Conservation (phyloP, 1,140 invertebrate genomes). For the Drosophila sechellia region DNA sequence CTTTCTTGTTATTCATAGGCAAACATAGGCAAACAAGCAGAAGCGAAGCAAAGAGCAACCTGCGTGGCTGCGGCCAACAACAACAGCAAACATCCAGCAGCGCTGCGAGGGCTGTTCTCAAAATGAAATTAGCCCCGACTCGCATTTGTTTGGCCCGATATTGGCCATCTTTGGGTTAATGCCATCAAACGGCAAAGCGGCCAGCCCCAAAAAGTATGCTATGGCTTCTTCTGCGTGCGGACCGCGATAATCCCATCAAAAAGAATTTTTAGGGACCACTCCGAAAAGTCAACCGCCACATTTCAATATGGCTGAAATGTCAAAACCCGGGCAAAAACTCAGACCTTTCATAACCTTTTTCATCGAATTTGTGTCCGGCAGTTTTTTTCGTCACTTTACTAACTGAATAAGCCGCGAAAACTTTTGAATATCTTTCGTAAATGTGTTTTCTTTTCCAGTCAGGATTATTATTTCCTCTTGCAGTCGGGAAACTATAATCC, state of each 20-base stretch:
- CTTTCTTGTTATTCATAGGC: constrained; percentile 57
- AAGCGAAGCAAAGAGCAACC: constrained; percentile 75
- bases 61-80: constrained; percentile 64
- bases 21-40: constrained; percentile 67
- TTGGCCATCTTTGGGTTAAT: constrained; percentile 42
- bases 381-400: background rate
- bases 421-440: background rate
- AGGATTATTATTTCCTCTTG: background rate
- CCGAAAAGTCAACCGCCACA: constrained; percentile 17
- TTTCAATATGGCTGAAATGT: constrained; percentile 12
- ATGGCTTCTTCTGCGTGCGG: constrained; percentile 11
- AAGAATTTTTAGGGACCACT: constrained; percentile 25
- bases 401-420: background rate
- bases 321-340: background rate
- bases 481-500: background rate
- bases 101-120: constrained; percentile 54
- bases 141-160: constrained; percentile 12
- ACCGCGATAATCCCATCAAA: constrained; percentile 35
- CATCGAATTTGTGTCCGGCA: background rate
- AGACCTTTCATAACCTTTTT: constrained; percentile 6
- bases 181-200: constrained; percentile 22
- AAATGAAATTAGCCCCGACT: constrained; percentile 46
- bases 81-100: constrained; percentile 61
- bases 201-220: constrained; percentile 42
- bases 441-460: background rate